Conservation (phyloP, 2,113 vertebrate species). For the Lasiurus borealis region DNA sequence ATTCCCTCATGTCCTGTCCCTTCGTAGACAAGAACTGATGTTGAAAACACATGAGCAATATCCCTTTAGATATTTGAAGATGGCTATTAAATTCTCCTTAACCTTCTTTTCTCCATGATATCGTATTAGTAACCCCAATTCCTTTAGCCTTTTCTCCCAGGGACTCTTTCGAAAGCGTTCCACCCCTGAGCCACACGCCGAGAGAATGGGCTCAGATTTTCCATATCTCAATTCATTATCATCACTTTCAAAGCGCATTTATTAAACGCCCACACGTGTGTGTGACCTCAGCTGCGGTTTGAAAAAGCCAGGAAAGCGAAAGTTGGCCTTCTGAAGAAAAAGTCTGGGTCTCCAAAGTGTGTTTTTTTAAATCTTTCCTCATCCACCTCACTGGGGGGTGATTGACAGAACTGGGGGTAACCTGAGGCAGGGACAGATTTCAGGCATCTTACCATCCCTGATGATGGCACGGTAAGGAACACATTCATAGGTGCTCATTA, state of each 20-base stretch:
- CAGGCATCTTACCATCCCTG: neutral
- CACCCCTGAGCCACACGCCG: neutral
- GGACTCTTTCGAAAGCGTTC: conserved; percentile 57
- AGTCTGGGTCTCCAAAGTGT: neutral
- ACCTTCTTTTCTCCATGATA: conserved; percentile 72
- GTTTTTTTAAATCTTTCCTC: conserved; percentile 5
- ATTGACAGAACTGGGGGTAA: neutral
- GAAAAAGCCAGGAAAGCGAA: conserved; percentile 16
- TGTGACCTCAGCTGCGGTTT: conserved; percentile 1
- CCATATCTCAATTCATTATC: conserved; percentile 61
- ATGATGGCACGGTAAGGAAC: neutral
- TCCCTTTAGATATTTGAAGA: conserved; percentile 76
- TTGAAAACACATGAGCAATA: conserved; percentile 73
- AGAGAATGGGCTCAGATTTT: conserved; percentile 61
- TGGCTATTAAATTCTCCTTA: conserved; percentile 79
- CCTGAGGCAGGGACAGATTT: neutral
- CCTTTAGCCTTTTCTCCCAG: conserved; percentile 69
- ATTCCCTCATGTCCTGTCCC: conserved; percentile 72
- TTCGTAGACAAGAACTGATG: conserved; percentile 73
- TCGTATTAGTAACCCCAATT: conserved; percentile 74
- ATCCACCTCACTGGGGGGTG: neutral
- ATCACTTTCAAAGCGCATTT: conserved; percentile 34
- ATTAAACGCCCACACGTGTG: neutral
- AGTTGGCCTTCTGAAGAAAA: neutral
- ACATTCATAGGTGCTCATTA: neutral